phyloP scores from a whole-genome alignment of 2,113 vertebrate genomes.

The Anthoscopus minutus region DNA sequence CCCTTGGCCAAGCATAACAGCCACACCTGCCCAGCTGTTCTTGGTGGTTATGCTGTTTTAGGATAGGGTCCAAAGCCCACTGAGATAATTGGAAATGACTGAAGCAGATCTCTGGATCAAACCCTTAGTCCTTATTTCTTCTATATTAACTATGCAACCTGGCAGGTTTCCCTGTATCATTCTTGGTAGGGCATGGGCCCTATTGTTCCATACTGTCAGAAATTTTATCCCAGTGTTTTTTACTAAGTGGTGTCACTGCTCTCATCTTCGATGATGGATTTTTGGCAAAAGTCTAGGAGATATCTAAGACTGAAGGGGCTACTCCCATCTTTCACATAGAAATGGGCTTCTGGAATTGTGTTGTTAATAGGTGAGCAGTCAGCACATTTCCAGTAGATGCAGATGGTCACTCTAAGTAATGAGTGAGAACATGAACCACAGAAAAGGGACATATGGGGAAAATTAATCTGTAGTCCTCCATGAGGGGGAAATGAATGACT shows the following conservation, averaged over 20 bases:
- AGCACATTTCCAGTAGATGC: background rate
- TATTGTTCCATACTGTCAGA: background rate
- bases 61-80: conserved; percentile 14
- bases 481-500: background rate
- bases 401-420: background rate
- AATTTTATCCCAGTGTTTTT: background rate
- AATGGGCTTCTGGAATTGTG: background rate
- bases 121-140: background rate
- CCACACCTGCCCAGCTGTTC: conserved; percentile 13
- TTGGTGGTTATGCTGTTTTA: conserved; percentile 11
- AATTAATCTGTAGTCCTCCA: background rate
- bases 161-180: background rate
- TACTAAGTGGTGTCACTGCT: background rate
- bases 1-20: conserved; percentile 14
- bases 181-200: background rate
- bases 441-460: background rate
- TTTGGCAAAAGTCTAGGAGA: background rate
- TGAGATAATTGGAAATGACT: conserved; percentile 1
- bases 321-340: background rate
- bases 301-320: background rate
- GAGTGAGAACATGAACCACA: background rate
- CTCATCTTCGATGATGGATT: background rate
- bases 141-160: background rate
- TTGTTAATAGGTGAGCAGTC: background rate
- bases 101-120: background rate